Percentiles rank a stretch among this genome's conserved stretches.
These are phyloP conservation scores for Falcunculus frontatus DNA, from an alignment of 2,113 vertebrate genomes.

Conservation along the genomic window DNA sequence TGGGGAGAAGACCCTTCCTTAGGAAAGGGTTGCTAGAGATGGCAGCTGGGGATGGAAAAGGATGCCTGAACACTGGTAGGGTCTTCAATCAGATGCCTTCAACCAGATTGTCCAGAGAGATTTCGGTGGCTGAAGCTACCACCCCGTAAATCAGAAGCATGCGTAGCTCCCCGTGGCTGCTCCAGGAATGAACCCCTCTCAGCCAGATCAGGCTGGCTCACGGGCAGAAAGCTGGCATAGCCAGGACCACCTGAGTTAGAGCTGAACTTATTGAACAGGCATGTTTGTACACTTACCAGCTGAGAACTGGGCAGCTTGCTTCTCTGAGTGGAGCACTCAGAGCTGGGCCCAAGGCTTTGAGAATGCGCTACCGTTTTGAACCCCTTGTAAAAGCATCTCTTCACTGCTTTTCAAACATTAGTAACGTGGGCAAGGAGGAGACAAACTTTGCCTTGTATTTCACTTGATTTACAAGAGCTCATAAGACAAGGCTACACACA, in stretches of 20 bases:
- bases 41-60: neutral
- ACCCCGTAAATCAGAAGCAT: neutral
- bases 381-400: neutral
- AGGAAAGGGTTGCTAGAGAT: neutral
- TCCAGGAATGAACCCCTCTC: neutral
- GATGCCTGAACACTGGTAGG: neutral
- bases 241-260: neutral
- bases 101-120: neutral
- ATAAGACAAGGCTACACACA: neutral
- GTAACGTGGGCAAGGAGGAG: neutral
- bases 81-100: neutral
- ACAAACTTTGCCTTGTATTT: neutral
- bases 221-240: neutral
- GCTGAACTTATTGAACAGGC: neutral
- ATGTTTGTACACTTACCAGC: neutral
- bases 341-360: neutral
- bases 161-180: accelerated
- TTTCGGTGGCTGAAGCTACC: neutral
- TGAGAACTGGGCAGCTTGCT: neutral
- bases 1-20: neutral
- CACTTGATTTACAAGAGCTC: neutral
- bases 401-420: neutral
- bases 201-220: neutral
- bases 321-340: neutral
- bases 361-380: neutral